Evolutionary conservation across 2,888 invertebrate genomes (phyloP).

Genomic region (Tricholauxania praeusta): DNA sequence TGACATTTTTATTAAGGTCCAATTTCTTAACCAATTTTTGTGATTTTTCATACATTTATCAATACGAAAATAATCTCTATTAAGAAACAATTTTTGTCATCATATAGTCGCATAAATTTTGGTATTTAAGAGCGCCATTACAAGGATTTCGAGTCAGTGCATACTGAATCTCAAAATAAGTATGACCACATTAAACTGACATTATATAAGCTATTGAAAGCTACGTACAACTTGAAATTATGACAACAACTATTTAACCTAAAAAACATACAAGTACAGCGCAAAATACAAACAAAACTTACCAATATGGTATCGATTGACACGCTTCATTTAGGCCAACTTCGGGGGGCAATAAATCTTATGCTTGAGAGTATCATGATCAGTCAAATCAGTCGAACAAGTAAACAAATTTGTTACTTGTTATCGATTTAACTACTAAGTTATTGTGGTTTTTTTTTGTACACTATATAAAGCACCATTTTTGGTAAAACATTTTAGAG

Average conservation of each 20-base stretch:
- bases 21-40: too few species aligned
- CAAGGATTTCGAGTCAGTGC: too few species aligned
- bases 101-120: too few species aligned
- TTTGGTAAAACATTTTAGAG: conserved; percentile 21
- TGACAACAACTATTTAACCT: not conserved
- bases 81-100: too few species aligned
- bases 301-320: conserved; percentile 6
- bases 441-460: not conserved
- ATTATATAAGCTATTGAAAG: too few species aligned
- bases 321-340: conserved; percentile 3
- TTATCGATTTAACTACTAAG: not conserved
- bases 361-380: conserved; percentile 14
- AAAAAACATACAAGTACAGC: not conserved
- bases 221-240: too few species aligned
- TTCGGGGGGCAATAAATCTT: conserved; percentile 28
- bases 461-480: conserved; percentile 6
- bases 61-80: too few species aligned
- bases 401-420: conserved; percentile 24
- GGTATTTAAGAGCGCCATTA: too few species aligned
- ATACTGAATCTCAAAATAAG: too few species aligned
- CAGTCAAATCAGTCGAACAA: conserved; percentile 17
- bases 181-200: too few species aligned
- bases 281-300: not conserved
- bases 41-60: too few species aligned
- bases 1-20: too few species aligned